Evolutionary conservation across 2,113 vertebrate species (phyloP), one percentile per base, ranked within the genome.

Genomic region (Ictidomys tridecemlineatus): DNA sequence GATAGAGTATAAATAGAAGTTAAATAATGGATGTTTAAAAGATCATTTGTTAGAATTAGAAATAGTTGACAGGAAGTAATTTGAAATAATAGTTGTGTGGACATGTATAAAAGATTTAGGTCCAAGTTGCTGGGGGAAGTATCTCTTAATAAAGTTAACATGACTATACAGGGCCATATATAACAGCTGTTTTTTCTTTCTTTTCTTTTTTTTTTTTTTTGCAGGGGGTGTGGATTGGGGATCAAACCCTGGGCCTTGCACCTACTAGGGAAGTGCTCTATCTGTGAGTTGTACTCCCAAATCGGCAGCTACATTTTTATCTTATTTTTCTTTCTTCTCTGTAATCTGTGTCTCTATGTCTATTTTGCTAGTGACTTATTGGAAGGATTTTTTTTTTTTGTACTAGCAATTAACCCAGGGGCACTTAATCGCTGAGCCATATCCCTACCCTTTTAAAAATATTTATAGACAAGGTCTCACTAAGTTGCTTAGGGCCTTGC

Each of bases 11-110:
- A 95, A 77, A 78, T 61, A 74, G 65, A 97, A 89, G 92, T 67
- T 78, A 91, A 97, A 96, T 83, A 85, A 94, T 48, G 17, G 84
- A 37, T 93, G 22, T 82, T 79, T 96, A 92, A 91, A 97, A 92
- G 74, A 93, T 94, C 34, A 69, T 78, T 90, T 84, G 73, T 92
- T 95, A 45, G 53, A 92, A 91, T 97, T 89, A 90, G 80, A 91
- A 90, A 78, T 85, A 85, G 92, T 85, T 45, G 84, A 92, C 58
- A 93, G 82, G 89, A 94, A 48, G 63, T 78, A 84, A 85, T 96
- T 74, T 85, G 72, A 32, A 91, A 28, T 91, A 97, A 78, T n/a
- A 92, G 37, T 69, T 79, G 51, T 87, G 85, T 93, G 65, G 76
- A 67, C 53, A 84, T 73, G 67, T 79, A 48, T 42, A 58, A 82